Evolutionary conservation across 2,797 vertebrate genomes (phyloP).

Genomic region (Poecilia velifera): DNA sequence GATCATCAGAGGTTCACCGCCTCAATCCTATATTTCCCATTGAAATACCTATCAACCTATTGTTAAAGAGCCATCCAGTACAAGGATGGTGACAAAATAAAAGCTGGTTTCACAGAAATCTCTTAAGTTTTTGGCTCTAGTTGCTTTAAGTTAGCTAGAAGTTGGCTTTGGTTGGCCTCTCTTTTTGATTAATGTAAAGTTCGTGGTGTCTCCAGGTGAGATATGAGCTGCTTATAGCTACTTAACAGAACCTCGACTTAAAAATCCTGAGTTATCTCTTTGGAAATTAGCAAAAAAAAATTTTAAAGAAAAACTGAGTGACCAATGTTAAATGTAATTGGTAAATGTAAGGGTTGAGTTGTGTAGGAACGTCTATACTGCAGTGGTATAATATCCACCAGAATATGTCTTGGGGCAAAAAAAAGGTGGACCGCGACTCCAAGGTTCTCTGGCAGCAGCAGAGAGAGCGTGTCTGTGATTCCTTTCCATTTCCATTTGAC

Average conservation of each 20-base stretch:
- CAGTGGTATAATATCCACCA: constrained; percentile 41
- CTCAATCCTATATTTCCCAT: not conserved
- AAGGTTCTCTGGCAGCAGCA: constrained; percentile 62
- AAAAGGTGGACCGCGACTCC: constrained; percentile 72
- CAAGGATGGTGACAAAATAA: not conserved
- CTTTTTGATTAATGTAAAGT: not conserved
- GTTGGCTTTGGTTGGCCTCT: not conserved
- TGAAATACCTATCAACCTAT: not conserved
- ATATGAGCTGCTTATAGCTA: not conserved
- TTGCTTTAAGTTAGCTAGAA: not conserved
- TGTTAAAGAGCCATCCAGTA: not conserved
- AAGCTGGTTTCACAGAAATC: not conserved
- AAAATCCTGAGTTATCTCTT: not conserved
- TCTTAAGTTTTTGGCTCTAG: not conserved
- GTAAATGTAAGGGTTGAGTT: constrained; percentile 31
- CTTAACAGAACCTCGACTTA: not conserved
- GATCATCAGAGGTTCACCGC: not conserved
- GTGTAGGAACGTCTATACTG: constrained; percentile 40
- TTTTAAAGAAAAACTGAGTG: not conserved
- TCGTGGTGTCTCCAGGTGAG: not conserved
- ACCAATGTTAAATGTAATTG: constrained; percentile 1
- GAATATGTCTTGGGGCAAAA: constrained; percentile 63
- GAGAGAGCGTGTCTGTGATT: constrained; percentile 41
- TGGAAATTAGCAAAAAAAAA: not conserved
- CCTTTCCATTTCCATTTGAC: constrained; percentile 30